Conservation (phyloP, 2,797 vertebrate species). For the Amphiprion clarkii region DNA sequence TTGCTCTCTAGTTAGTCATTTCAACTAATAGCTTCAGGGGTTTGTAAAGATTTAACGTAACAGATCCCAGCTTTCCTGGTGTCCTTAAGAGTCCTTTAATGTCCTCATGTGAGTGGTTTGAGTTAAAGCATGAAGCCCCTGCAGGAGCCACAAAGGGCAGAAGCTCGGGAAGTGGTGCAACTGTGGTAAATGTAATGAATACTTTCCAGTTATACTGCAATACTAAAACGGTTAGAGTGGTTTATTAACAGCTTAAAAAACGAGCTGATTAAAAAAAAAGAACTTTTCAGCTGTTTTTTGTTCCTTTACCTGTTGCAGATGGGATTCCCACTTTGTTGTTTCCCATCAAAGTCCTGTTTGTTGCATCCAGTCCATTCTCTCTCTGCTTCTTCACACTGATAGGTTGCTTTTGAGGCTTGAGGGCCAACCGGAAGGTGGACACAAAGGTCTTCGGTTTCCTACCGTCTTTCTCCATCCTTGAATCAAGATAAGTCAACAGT, state of each 20-base stretch:
- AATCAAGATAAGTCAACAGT: conserved; percentile 20
- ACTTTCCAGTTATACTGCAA: neutral
- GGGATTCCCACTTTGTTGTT: conserved; percentile 42
- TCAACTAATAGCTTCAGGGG: neutral
- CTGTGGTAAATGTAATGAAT: neutral
- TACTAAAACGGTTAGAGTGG: neutral
- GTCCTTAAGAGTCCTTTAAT: neutral
- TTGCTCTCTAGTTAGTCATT: neutral
- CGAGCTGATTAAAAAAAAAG: too few relatives aligned
- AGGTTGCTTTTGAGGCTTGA: conserved; percentile 58
- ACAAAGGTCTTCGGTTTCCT: conserved; percentile 74
- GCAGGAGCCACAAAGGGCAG: neutral
- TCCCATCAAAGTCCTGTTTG: conserved; percentile 8
- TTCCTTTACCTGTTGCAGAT: conserved; percentile 74
- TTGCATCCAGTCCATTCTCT: conserved; percentile 45
- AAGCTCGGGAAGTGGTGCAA: neutral
- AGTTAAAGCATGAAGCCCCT: neutral
- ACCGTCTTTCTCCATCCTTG: conserved; percentile 74
- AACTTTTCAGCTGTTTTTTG: neutral
- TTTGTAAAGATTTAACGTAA: neutral
- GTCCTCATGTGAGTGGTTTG: neutral
- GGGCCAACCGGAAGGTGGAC: conserved; percentile 77
- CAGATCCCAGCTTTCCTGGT: neutral
- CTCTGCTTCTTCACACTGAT: conserved; percentile 16
- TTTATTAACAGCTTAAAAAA: neutral